Evolutionary conservation across 2,888 invertebrate genomes (phyloP), one percentile per base, ranked within the genome.

Genomic region (Callyntrura guangdongensis): DNA sequence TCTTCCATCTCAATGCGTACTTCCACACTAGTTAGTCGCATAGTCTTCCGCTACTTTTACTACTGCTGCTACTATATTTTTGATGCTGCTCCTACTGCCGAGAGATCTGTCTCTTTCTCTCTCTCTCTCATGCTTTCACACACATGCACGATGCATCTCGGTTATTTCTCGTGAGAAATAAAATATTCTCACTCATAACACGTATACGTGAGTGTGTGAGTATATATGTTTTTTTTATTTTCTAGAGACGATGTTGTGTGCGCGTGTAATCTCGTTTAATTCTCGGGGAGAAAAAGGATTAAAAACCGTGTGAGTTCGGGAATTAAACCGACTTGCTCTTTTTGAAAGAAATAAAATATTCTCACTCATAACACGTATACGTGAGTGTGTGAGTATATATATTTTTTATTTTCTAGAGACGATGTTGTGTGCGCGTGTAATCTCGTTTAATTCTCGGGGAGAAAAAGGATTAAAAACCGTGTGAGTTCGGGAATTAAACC

Each of bases 1-100:
- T 90, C 47, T 69, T 90, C 69, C 90, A 90, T 86, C 49, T 56
- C 83, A 86, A 89, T 84, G 84, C 27, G 27, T 20, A 14, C 56
- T 36, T 36, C 6, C 6, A 36, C 36, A 36, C 36, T 36, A 36
- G n/a, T n/a, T n/a, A n/a, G n/a, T n/a, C 36, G 6, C 6, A 2
- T 36, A 4, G 36, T 36, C 36, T 36, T 36, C 36, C 36, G 36
- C 36, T 36, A n/a, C 36, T 36, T 36, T 36, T 36, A 4, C 6
- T 36, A 36, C 36, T 36, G 36, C 2, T 36, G 6, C 36, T 36
- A 4, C 2, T 36, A 4, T 6, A 6, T 6, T 36, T 36, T 36
- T 6, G 36, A 36, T 36, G 36, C 36, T 36, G 36, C 36, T 36
- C 36, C 6, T 36, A 6, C n/a, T 2, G 36, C 2, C 6, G 36